Evolutionary conservation across 2,888 invertebrate species (phyloP).

Genomic region (Lasioglossum figueresi): DNA sequence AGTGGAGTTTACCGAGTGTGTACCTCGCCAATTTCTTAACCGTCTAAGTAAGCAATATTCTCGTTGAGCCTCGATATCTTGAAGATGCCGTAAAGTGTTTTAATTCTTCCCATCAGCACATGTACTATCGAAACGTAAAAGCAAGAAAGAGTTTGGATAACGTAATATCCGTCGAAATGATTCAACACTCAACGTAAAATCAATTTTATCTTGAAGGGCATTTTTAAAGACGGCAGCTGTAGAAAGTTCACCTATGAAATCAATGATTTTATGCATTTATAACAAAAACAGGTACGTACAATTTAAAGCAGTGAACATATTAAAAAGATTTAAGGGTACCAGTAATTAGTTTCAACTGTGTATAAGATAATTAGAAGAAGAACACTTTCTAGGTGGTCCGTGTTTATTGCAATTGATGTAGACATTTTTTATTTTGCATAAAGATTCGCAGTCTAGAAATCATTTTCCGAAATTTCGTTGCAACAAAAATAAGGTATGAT

Average conservation of each 20-base stretch:
- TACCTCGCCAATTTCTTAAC: background rate
- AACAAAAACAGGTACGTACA: too few relatives aligned
- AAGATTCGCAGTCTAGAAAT: too few relatives aligned
- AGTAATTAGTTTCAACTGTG: too few relatives aligned
- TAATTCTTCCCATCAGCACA: background rate
- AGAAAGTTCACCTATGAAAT: background rate
- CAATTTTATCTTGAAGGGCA: background rate
- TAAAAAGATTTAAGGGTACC: too few relatives aligned
- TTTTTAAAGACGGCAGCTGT: background rate
- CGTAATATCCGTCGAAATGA: background rate
- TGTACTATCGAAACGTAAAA: background rate
- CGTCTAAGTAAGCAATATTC: background rate
- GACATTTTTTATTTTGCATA: too few relatives aligned
- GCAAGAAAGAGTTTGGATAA: background rate
- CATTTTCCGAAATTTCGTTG: background rate
- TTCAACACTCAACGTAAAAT: background rate
- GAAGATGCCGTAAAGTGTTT: background rate
- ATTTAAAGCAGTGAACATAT: too few relatives aligned
- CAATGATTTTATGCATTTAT: too few relatives aligned
- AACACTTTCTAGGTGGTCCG: too few relatives aligned
- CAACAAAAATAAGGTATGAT: background rate
- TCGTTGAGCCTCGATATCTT: background rate
- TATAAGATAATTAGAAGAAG: too few relatives aligned
- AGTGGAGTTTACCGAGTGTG: background rate
- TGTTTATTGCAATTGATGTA: too few relatives aligned